phyloP scores from a whole-genome alignment of 1,140 invertebrate species.

The Acyrthosiphon pisum region DNA sequence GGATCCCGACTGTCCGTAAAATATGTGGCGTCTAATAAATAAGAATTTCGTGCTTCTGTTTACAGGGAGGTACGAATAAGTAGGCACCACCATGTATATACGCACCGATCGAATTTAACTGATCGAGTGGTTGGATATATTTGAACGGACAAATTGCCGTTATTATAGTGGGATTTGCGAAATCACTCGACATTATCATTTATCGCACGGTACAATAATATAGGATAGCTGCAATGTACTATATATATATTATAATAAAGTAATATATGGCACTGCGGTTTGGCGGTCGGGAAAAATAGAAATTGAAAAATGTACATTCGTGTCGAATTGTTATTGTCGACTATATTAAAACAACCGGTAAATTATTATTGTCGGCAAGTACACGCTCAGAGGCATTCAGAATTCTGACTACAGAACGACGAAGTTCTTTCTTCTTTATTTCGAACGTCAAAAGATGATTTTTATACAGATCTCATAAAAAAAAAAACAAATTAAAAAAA shows the following conservation, averaged over 20 bases:
- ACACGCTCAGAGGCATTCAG: not conserved
- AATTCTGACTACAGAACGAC: not conserved
- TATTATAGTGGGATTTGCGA: not conserved
- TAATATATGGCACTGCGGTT: not conserved
- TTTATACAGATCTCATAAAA: not conserved
- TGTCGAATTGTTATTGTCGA: not conserved
- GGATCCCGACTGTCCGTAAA: not conserved
- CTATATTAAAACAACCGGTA: not conserved
- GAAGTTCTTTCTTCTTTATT: not conserved
- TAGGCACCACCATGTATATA: not conserved
- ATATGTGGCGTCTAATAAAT: constrained; percentile 19
- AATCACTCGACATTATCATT: constrained; percentile 16
- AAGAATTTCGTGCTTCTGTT: not conserved
- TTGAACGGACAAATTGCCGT: not conserved
- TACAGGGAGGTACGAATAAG: not conserved
- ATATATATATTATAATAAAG: not conserved
- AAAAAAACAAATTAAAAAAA: not conserved
- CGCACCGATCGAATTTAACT: not conserved
- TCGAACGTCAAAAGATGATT: not conserved
- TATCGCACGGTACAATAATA: not conserved
- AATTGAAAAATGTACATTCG: not conserved
- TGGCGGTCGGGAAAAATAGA: not conserved
- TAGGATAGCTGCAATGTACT: not conserved
- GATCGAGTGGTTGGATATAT: not conserved
- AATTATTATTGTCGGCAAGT: not conserved